Evolutionary conservation across 2,113 vertebrate genomes (phyloP), one percentile per base, ranked within the genome.

Genomic region (Mugil cephalus): DNA sequence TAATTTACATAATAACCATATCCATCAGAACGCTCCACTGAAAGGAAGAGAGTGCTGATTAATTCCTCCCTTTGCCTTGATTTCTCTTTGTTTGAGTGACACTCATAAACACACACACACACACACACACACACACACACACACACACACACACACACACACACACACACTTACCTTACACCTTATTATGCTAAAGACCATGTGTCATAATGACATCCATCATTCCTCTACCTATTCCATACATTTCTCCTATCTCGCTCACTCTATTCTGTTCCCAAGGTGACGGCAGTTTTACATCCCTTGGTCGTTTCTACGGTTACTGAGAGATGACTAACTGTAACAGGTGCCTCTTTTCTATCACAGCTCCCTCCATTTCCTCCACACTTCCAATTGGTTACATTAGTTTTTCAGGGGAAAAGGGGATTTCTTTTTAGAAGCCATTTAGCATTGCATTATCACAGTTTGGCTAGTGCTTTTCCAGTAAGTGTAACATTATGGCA

Each of bases 221-320:
- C 81, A 82, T 69, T 69, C 36, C 63, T 13, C 45, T 24, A 66
- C 36, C 24, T 52, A 8, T 74, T 72, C 72, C 63, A 74, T 63
- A 74, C 43, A 72, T 82, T 72, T 50, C 50, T 79, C n/a, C 40
- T 34, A 38, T 74, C 69, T 46, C 8, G 2, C 17, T 42, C 62
- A 10, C 50, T 48, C 11, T 7, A 21, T 65, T 68, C 65, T 70
- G 78, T 87, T 91, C 74, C 83, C 81, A 82, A 82, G 83, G 86
- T 85, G 85, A 85, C 34, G 0, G 40, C 52, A 65, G 63, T 78
- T 80, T 77, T 65, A 72, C 70, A 84, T 80, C 42, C 24, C 21
- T 3, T 36, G 67, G 80, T 46, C 11, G 71, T 90, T 89, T 86
- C 83, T 85, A 86, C n/a, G 61, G 80, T 84, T 82, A 89, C 84